A percentile compares a stretch with the other conserved stretches of the same genome.
Evolutionary conservation across 2,888 invertebrate genomes (phyloP).

Genomic region (Pheosia gnoma): DNA sequence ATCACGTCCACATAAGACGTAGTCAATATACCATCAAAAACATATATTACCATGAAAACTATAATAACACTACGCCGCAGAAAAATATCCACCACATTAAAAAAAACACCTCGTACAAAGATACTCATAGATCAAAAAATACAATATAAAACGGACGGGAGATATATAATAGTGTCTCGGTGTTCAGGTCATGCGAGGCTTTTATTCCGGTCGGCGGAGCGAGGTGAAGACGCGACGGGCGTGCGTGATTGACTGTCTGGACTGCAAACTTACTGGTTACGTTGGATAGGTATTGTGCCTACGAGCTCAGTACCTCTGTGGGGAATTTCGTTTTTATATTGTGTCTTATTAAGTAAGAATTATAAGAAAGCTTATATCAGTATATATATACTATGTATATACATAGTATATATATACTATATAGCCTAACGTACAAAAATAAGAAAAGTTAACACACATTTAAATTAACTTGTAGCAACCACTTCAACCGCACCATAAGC

Average conservation of each 20-base stretch:
- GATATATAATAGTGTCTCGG: slow-evolving; percentile 51
- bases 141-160: slow-evolving; percentile 45
- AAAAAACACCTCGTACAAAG: not conserved
- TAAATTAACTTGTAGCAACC: no score
- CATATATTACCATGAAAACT: not conserved
- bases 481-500: no score
- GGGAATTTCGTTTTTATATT: slow-evolving; percentile 9
- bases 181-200: slow-evolving; percentile 62
- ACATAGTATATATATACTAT: no score
- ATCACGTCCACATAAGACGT: no score
- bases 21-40: not conserved
- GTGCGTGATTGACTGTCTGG: slow-evolving; percentile 59
- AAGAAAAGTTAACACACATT: no score
- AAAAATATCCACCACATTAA: not conserved
- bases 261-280: slow-evolving; percentile 14
- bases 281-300: not conserved
- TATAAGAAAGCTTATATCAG: no score
- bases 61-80: not conserved
- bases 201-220: slow-evolving; percentile 73
- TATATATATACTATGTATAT: no score
- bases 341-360: no score
- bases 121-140: slow-evolving; percentile 20
- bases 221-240: slow-evolving; percentile 52
- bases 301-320: slow-evolving; percentile 14
- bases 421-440: no score